Evolutionary conservation across 2,888 invertebrate genomes (phyloP), one percentile per base, ranked within the genome.

Genomic region (Ornithoptera priamus): DNA sequence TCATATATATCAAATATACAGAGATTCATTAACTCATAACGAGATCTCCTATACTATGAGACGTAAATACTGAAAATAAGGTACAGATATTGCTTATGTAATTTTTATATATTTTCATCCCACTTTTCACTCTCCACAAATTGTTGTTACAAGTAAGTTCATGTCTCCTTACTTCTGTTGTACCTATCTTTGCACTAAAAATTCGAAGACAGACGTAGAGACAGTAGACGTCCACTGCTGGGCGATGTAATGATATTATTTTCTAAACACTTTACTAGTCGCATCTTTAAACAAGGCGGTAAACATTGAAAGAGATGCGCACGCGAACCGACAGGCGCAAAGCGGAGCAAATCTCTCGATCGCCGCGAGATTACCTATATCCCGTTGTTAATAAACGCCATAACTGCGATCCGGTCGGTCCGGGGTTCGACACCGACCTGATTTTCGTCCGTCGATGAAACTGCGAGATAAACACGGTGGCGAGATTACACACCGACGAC

Each of bases 361-460:
- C 69, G 56, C 20, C 65, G 62, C 67, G 65, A 72, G 65, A 71
- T 71, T 66, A 64, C 62, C 68, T 66, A 73, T 73, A 73, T 73
- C 73, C 73, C 64, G 70, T 68, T 65, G 60, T 71, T 71, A 71
- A 73, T 68, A 73, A 66, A 68, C 30, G 71, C 70, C 69, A 73
- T 76, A 73, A 74, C 72, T 65, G 65, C 72, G 65, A 72, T n/a
- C 65, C 60, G 62, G 63, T 12, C 36, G n/a, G 56, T 42, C 46
- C 66, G 62, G 67, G 72, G 68, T 67, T 74, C 69, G 65, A 67
- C 59, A 67, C 71, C 65, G 72, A 67, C 73, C 69, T 72, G 72
- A 73, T 72, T 73, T 74, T 70, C 67, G 72, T 69, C 71, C 68
- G 72, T 71, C 71, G 72, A 73, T 75, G 69, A 68, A 70, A 70